Evolutionary conservation across 2,113 vertebrate species (phyloP).

Genomic region (Pantherophis guttatus): DNA sequence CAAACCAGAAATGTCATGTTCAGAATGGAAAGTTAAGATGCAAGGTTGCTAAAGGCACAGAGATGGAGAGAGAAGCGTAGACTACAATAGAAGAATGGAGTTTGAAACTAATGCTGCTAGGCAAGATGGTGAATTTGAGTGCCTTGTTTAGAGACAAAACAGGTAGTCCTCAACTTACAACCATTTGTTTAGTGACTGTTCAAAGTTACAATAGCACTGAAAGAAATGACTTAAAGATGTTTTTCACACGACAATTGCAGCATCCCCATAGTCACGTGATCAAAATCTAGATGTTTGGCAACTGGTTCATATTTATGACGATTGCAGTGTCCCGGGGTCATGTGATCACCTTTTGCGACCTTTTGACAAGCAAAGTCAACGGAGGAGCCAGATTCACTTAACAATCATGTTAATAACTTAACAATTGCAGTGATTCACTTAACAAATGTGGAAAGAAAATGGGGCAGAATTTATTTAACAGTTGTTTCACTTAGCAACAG

Average conservation of each 20-base stretch:
- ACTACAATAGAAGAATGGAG: neutral
- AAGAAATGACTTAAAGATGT: neutral
- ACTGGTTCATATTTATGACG: neutral
- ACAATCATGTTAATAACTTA: neutral
- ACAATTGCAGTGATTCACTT: neutral
- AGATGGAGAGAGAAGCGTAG: neutral
- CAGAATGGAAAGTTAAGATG: neutral
- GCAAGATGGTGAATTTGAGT: neutral
- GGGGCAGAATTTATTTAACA: neutral
- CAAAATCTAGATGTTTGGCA: neutral
- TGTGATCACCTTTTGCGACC: neutral
- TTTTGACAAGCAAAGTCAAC: neutral
- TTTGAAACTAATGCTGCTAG: neutral
- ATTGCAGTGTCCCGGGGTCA: neutral
- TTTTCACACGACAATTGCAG: neutral
- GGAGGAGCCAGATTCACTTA: neutral
- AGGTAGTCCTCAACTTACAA: neutral
- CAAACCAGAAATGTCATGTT: neutral
- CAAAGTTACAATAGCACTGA: neutral
- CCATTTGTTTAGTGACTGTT: neutral
- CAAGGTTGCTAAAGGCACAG: neutral
- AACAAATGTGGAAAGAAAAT: neutral
- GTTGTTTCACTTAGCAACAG: neutral
- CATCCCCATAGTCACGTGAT: neutral
- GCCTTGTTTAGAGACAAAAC: no score